A percentile compares a stretch with the other conserved stretches of the same genome.
phyloP scores from a whole-genome alignment of 2,888 invertebrate genomes.

The Oxycera nigricornis region DNA sequence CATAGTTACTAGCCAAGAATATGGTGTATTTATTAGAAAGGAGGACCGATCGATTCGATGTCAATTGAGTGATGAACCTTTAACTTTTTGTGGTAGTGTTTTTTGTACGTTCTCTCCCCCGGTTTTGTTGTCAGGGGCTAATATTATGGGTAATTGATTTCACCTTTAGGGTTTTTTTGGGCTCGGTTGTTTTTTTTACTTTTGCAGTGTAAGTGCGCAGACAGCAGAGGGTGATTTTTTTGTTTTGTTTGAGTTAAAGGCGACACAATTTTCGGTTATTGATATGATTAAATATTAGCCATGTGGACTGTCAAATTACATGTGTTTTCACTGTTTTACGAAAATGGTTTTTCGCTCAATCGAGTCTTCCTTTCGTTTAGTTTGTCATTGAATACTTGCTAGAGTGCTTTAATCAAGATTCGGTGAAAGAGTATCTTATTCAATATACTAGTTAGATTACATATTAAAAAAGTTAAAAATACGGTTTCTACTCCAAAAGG shows the following conservation, averaged over 20 bases:
- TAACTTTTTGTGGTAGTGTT: constrained; percentile 1
- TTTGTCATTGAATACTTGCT: too few relatives aligned
- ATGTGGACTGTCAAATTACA: too few relatives aligned
- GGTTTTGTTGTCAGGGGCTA: constrained; percentile 42
- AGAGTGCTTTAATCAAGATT: too few relatives aligned
- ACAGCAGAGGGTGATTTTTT: not conserved
- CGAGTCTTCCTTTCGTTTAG: too few relatives aligned
- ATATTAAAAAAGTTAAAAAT: too few relatives aligned
- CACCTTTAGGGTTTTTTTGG: constrained; percentile 44
- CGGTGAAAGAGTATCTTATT: too few relatives aligned
- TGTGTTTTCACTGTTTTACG: too few relatives aligned
- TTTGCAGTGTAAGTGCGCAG: not conserved
- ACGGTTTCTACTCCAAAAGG: too few relatives aligned
- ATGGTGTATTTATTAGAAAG: not conserved
- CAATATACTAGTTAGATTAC: too few relatives aligned
- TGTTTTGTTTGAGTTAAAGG: not conserved
- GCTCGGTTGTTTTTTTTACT: constrained; percentile 11
- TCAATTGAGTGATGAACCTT: constrained; percentile 33
- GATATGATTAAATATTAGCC: constrained; percentile 26
- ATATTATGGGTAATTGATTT: constrained; percentile 47
- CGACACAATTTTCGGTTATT: constrained; percentile 1
- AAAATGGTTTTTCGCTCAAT: too few relatives aligned
- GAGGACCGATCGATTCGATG: constrained; percentile 19
- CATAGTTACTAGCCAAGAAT: not conserved
- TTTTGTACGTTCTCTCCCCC: not conserved